These are phyloP conservation scores for Gortyna flavago DNA, from an alignment of 2,888 invertebrate species.

Conservation along the genomic window DNA sequence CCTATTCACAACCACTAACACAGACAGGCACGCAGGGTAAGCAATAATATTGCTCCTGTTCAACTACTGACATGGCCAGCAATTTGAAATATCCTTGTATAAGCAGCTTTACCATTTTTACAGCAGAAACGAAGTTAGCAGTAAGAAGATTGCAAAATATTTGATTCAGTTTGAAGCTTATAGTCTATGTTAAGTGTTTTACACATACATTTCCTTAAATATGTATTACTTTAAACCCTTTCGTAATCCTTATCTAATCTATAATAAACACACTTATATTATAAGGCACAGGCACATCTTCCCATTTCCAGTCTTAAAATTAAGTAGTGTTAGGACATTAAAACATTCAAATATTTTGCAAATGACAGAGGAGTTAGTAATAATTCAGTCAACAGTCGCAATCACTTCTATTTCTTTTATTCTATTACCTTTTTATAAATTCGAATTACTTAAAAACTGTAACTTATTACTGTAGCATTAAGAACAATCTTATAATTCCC, in stretches of 20 bases:
- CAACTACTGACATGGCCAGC: background rate
- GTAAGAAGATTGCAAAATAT: background rate
- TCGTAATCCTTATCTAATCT: background rate
- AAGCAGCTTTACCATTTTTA: background rate
- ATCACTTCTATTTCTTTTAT: background rate
- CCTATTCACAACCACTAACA: background rate
- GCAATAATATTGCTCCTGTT: background rate
- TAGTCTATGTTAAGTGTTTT: background rate
- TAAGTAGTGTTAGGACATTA: constrained; percentile 8
- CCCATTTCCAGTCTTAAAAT: constrained; percentile 16
- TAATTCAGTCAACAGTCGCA: constrained; percentile 20
- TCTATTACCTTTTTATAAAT: background rate
- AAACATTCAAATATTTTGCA: constrained; percentile 9
- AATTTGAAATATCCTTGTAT: background rate
- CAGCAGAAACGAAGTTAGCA: background rate
- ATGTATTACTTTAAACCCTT: background rate
- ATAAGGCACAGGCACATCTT: constrained; percentile 21
- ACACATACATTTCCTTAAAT: constrained; percentile 8
- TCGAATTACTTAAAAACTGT: background rate
- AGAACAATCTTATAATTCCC: background rate
- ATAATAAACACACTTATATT: constrained; percentile 9
- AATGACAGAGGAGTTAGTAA: constrained; percentile 18
- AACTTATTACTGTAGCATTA: background rate
- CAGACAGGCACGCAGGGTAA: background rate
- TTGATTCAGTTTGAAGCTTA: background rate